A percentile compares a stretch with the other conserved stretches of the same genome.
Evolutionary conservation across 2,797 vertebrate species (phyloP).

Genomic region (Melanotaenia trifasciata): DNA sequence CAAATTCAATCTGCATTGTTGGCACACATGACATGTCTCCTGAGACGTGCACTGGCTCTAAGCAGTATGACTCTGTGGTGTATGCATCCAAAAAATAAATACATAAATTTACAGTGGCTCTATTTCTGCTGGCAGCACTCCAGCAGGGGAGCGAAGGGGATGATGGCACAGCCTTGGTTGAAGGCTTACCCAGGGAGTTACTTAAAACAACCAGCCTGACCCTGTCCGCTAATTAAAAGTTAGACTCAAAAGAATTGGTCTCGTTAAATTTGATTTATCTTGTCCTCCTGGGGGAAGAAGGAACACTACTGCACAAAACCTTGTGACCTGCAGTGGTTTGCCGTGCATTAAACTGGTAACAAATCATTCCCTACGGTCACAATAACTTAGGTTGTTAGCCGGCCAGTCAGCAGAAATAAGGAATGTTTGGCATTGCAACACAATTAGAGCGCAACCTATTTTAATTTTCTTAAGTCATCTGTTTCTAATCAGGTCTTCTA

Average conservation of each 20-base stretch:
- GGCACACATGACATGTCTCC: slow-evolving; percentile 29
- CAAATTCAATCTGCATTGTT: slow-evolving; percentile 58
- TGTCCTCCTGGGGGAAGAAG: slow-evolving; percentile 18
- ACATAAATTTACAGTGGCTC: slow-evolving; percentile 21
- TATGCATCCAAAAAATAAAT: slow-evolving; percentile 6
- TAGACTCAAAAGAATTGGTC: slow-evolving; percentile 40
- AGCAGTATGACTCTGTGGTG: slow-evolving; percentile 24
- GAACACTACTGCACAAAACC: slow-evolving; percentile 17
- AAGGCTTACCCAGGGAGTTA: slow-evolving; percentile 38
- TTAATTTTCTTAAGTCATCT: neutral
- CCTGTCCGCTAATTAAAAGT: slow-evolving; percentile 63
- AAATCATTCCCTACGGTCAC: slow-evolving; percentile 29
- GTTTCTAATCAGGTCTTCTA: neutral
- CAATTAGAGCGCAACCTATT: slow-evolving; percentile 1
- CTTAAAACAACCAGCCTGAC: slow-evolving; percentile 41
- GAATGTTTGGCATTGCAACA: slow-evolving; percentile 13
- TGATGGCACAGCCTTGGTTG: slow-evolving; percentile 51
- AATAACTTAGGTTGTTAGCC: slow-evolving; percentile 14
- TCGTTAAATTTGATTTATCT: slow-evolving; percentile 56
- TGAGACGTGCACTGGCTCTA: slow-evolving; percentile 30
- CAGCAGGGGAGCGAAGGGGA: slow-evolving; percentile 36
- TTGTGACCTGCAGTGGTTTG: slow-evolving; percentile 16
- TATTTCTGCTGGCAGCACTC: slow-evolving; percentile 37
- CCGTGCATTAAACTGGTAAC: slow-evolving; percentile 22
- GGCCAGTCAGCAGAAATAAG: neutral